Percentiles rank a stretch among this genome's conserved stretches.
These are phyloP conservation scores for Dysmachus trigonus DNA, from an alignment of 2,888 invertebrate species.

Conservation along the genomic window DNA sequence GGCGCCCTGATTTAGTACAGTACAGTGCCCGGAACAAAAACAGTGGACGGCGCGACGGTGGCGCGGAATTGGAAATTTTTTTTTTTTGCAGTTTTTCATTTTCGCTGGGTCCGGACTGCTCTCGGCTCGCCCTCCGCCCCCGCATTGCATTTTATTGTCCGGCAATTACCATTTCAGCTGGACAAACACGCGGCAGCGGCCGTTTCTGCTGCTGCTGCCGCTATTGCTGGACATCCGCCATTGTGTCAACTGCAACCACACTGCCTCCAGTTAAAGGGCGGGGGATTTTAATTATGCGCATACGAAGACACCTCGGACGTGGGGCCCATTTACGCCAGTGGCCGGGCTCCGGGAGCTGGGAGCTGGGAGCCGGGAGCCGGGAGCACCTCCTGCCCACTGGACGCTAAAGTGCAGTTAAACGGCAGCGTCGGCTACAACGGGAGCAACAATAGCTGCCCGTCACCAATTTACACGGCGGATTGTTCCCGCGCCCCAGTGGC, in stretches of 20 bases:
- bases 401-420: conserved; percentile 25
- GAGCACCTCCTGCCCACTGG: neutral
- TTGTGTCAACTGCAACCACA: conserved; percentile 20
- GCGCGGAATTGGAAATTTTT: neutral
- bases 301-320: conserved; percentile 16
- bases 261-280: neutral
- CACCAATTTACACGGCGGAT: conserved; percentile 11
- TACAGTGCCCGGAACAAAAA: neutral
- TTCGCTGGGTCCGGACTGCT: neutral
- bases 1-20: neutral
- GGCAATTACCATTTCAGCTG: conserved; percentile 39
- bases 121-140: neutral
- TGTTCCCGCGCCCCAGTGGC: neutral
- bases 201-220: neutral
- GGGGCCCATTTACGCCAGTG: neutral
- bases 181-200: conserved; percentile 17
- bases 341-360: neutral
- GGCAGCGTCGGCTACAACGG: neutral
- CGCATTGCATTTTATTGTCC: conserved; percentile 25
- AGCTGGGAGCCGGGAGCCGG: neutral
- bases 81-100: conserved; percentile 31
- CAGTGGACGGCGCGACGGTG: neutral
- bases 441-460: conserved; percentile 27
- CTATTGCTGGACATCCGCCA: conserved; percentile 21
- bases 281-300: conserved; percentile 42